Base-by-base conservation (phyloP, 35 echinoderm and acorn worm genomes). In the Lytechinus variegatus region DNA sequence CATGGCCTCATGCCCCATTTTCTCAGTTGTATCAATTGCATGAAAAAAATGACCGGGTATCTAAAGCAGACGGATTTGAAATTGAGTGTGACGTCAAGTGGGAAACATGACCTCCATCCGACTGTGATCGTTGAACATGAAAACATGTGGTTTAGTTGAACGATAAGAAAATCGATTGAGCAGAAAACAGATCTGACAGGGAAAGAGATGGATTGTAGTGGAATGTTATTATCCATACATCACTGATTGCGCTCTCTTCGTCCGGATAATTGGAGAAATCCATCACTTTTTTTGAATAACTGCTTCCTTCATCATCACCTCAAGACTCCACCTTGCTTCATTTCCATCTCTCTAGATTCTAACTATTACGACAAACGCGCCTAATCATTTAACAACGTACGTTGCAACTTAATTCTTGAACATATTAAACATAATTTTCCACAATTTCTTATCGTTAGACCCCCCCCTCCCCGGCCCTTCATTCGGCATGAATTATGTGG, bases 1-100 rank as follows among this genome's bases (percentile, higher is more conserved):
- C 14, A 79, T 79, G 19, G 66, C 66, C 88, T 52, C 88, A 54
- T 52, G 88, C 88, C 88, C 10, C 27, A 90, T 33, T 90, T 44
- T 90, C 13, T 10, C 33, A 8, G 13, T 21, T 10, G 88, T 54
- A 44, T 54, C 27, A 14, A 10, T 90, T 90, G 5, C 66, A 79
- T 79, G 12, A 79, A 79, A 79, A 58, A 58, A 58, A 9, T 58
- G 56, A 58, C 13, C 9, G 13, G 13, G 56, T 79, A 16, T 79
- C 66, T 44, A 44, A 79, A 90, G 88, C 88, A 90, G 88, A 90
- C 88, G 88, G 88, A 52, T 90, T 90, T 90, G 88, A 90, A 54
- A 54, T 54, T 33, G 88, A 90, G 29, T 44, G 29, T 90, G 88
- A 90, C 88, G 88, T 90, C 88, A 90, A 33, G n/a, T 52, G 11